Base-by-base conservation (phyloP, 2,797 vertebrate species). In the Ciconia nigra region DNA sequence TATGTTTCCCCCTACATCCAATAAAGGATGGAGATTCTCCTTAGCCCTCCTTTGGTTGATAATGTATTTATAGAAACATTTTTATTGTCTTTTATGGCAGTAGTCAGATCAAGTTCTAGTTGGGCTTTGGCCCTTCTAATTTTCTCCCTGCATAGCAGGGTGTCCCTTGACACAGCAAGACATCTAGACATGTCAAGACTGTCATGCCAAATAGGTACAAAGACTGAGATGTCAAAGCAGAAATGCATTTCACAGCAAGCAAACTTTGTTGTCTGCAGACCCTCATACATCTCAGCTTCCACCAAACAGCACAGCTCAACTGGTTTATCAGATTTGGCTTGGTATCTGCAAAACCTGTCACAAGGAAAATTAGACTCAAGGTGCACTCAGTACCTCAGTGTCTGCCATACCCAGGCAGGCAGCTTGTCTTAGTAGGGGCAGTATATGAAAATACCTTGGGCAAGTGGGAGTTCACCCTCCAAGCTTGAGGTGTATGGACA, bases 401-500 rank as follows among this genome's bases (percentile, higher is more conserved):
- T 61, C 66, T 65, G 29, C n/a, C n/a, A n/a, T 24, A 39, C 9
- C 37, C 55, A 29, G 13, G 18, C 33, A n/a, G 41, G 59, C 26
- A 63, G 35, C 15, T 83, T 67, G 25, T 74, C 33, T 71, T 15
- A 47, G 37, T 26, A 80, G 29, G 21, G 25, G 4, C 18, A 44
- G 9, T 4, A 3, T 7, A 42, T 20, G 47, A 54, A 92, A 89
- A 79, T 10, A n/a, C 15, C 14, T 33, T 11, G 31, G 52, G 29
- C 13, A 67, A 63, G 25, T 0, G 2, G n/a, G 37, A 94, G 49
- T 28, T 91, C 63, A 47, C 19, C 21, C 16, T 37, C 25, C 49
- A 59, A 67, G 24, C 26, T 4, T 55, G 29, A 89, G 35, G 15
- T 20, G 11, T 39, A 18, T 0, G 0, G 33, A 16, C 15, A 49